A percentile compares a stretch with the other conserved stretches of the same genome.
Evolutionary conservation across 2,797 vertebrate species (phyloP).

Genomic region (Cirrhinus molitorella): DNA sequence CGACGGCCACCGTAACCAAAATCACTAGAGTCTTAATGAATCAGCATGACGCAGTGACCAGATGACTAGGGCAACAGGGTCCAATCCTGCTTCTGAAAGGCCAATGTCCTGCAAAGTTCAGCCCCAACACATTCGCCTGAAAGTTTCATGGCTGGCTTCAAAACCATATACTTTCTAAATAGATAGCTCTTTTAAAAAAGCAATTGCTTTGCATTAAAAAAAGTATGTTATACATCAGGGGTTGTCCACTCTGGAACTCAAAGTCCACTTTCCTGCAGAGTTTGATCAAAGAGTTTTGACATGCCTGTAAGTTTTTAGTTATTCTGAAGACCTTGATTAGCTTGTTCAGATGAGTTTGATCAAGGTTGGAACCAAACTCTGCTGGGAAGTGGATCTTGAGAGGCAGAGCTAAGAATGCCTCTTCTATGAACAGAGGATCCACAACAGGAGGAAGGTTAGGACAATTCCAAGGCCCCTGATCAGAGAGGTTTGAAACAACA

Average conservation of each 20-base stretch:
- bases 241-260: not conserved
- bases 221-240: not conserved
- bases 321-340: not conserved
- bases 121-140: not conserved
- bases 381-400: not conserved
- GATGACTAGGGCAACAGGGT: conserved; percentile 39
- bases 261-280: not conserved
- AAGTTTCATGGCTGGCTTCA: not conserved
- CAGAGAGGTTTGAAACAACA: not conserved
- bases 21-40: conserved; percentile 36
- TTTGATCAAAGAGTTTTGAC: not conserved
- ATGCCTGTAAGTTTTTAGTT: not conserved
- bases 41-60: conserved; percentile 63
- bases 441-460: not conserved
- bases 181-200: not conserved
- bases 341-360: not conserved
- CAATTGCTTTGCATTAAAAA: not conserved
- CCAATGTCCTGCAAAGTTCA: not conserved
- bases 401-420: not conserved
- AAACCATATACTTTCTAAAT: not conserved
- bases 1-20: conserved; percentile 53
- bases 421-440: not conserved
- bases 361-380: not conserved
- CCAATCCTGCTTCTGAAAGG: not conserved
- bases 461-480: not conserved